These are phyloP conservation scores for Drosophila pseudotalamancana DNA, from an alignment of 2,888 invertebrate species.

Conservation along the genomic window DNA sequence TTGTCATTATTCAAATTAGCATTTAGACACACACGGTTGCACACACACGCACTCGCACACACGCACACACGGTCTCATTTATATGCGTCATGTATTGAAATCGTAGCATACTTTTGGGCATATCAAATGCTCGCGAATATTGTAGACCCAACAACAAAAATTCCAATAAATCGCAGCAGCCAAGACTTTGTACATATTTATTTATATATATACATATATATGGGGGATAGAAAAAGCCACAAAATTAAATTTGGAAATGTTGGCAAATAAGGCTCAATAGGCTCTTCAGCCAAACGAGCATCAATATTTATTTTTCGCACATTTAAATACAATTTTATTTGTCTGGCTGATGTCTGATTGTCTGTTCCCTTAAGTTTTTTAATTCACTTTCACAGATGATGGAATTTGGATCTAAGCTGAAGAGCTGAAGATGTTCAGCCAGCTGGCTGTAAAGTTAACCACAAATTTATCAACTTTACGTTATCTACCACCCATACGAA, in stretches of 20 bases:
- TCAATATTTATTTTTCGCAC: conserved; percentile 40
- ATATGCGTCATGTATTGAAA: conserved; percentile 48
- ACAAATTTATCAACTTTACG: conserved; percentile 19
- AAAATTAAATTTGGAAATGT: conserved; percentile 33
- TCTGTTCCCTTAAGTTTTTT: conserved; percentile 17
- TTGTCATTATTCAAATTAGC: conserved; percentile 80
- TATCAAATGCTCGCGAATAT: conserved; percentile 28
- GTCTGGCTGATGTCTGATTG: conserved; percentile 3
- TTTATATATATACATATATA: not conserved
- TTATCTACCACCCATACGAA: conserved; percentile 33
- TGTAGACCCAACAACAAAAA: conserved; percentile 32
- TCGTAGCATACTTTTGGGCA: conserved; percentile 59
- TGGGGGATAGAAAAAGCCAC: no score
- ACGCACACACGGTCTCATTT: conserved; percentile 27
- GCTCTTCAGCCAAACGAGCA: not conserved
- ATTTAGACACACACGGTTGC: conserved; percentile 64
- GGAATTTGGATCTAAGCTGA: no score
- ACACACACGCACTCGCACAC: conserved; percentile 17
- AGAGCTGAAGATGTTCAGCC: conserved; percentile 10
- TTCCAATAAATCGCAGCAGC: conserved; percentile 66
- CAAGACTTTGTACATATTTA: conserved; percentile 12
- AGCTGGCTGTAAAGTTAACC: conserved; percentile 38
- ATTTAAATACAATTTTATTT: conserved; percentile 53
- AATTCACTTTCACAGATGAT: conserved; percentile 32
- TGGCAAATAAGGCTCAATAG: not conserved